phyloP scores from a whole-genome alignment of 1,140 invertebrate genomes.

The Propsilocerus akamusi region DNA sequence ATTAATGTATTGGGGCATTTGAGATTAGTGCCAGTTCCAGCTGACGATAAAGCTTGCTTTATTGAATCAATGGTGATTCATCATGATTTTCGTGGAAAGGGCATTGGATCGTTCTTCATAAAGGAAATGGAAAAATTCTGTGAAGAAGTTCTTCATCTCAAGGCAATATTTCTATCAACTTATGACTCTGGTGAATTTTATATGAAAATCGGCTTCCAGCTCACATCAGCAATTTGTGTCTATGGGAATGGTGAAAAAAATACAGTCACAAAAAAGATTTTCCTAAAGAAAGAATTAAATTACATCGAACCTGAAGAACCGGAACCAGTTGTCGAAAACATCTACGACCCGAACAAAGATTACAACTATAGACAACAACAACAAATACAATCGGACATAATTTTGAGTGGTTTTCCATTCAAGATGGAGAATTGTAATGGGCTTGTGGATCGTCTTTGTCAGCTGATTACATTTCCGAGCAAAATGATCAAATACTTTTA shows the following conservation, averaged over 20 bases:
- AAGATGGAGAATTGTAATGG: neutral
- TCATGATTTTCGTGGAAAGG: conserved; percentile 41
- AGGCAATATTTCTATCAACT: conserved; percentile 50
- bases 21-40: conserved; percentile 47
- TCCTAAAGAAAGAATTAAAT: neutral
- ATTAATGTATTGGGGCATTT: conserved; percentile 45
- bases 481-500: neutral
- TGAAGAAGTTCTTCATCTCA: conserved; percentile 33
- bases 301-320: neutral
- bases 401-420: neutral
- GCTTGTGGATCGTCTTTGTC: neutral
- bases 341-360: neutral
- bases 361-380: neutral
- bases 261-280: neutral
- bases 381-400: neutral
- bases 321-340: neutral
- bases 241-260: neutral
- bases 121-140: conserved; percentile 47
- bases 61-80: conserved; percentile 60
- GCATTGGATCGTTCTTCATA: conserved; percentile 50
- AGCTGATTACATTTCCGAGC: neutral
- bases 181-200: conserved; percentile 62
- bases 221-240: neutral
- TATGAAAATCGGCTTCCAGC: conserved; percentile 40
- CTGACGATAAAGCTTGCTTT: conserved; percentile 43